Evolutionary conservation across 1,140 invertebrate genomes (phyloP), one percentile per base, ranked within the genome.

Genomic region (Cyclargus thomasi): DNA sequence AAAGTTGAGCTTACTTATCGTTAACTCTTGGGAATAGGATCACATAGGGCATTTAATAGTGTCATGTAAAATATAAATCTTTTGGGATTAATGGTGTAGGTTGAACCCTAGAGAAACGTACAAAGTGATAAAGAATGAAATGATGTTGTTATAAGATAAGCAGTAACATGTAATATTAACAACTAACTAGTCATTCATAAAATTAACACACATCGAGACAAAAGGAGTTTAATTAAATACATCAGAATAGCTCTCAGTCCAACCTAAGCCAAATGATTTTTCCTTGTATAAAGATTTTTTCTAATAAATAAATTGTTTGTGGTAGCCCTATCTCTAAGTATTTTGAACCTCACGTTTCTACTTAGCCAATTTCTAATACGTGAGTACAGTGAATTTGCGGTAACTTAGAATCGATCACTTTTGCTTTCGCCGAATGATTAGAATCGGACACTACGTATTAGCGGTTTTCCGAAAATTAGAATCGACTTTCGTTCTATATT

Each of bases 371-470:
- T 14, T 22, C n/a, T 29, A 29, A 29, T 29, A 29, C 29, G 29
- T 29, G 29, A 29, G 47, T 65, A 47, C 53, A 21, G 64, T 53
- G 39, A 53, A 22, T 23, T 65, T 65, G 64, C 64, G 64, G 64
- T 57, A 29, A 29, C 29, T 29, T 29, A 29, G 53, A 53, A 65
- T 55, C 64, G 29, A 65, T 65, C 63, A 36, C 18, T 55, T 47
- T 64, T 57, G 64, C 64, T 65, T 65, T 65, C 64, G 57, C 64
- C 55, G 47, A 65, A 57, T 65, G 21, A 65, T 65, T 23, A 65
- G 53, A 35, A 55, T 57, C 22, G 55, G 29, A 4, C 6, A 18
- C 53, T 18, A 55, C 47, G 17, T 55, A 11, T 23, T 65, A 35
- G 55, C 35, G 64, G 53, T 17, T 29, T 65, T 23, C 23, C 22